These are phyloP conservation scores for Dreissena rostriformis DNA, from an alignment of 1,140 invertebrate genomes.

Conservation along the genomic window DNA sequence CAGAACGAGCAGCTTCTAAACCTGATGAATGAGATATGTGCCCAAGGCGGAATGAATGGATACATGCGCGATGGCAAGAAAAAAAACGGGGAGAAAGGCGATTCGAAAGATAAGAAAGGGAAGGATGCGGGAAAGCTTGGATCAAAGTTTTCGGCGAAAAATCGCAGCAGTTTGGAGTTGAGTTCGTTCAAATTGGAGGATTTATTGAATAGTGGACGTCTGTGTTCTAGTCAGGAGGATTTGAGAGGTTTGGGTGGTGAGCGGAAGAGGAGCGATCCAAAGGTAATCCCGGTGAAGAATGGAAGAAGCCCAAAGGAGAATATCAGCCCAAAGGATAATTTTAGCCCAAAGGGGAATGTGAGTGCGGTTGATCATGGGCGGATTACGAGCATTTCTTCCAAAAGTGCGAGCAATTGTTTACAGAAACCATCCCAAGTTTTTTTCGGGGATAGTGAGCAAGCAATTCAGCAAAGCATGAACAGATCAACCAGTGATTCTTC, in stretches of 20 bases:
- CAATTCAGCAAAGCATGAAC: slow-evolving; percentile 25
- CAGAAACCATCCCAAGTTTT: slow-evolving; percentile 23
- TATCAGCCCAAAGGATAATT: slow-evolving; percentile 22
- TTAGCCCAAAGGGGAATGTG: slow-evolving; percentile 9
- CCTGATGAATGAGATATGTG: slow-evolving; percentile 54
- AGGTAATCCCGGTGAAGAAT: slow-evolving; percentile 1
- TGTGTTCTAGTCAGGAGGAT: slow-evolving; percentile 56
- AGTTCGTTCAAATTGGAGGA: slow-evolving; percentile 45
- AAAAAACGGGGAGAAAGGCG: slow-evolving; percentile 9
- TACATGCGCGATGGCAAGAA: slow-evolving; percentile 42
- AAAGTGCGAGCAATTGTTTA: neutral
- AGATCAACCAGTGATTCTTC: slow-evolving; percentile 46
- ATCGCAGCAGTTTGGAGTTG: slow-evolving; percentile 53
- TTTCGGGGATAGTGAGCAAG: slow-evolving; percentile 23
- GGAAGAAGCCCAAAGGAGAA: neutral
- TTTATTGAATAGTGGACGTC: slow-evolving; percentile 14
- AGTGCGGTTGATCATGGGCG: neutral
- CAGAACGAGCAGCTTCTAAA: slow-evolving; percentile 55
- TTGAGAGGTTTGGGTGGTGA: slow-evolving; percentile 23
- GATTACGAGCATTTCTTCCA: slow-evolving; percentile 13
- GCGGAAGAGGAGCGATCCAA: slow-evolving; percentile 30
- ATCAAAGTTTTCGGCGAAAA: slow-evolving; percentile 42
- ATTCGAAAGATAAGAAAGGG: slow-evolving; percentile 43
- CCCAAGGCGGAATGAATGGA: slow-evolving; percentile 56
- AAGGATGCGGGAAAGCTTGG: slow-evolving; percentile 28